Evolutionary conservation across 2,797 vertebrate genomes (phyloP).

Genomic region (Cottoperca gobio): DNA sequence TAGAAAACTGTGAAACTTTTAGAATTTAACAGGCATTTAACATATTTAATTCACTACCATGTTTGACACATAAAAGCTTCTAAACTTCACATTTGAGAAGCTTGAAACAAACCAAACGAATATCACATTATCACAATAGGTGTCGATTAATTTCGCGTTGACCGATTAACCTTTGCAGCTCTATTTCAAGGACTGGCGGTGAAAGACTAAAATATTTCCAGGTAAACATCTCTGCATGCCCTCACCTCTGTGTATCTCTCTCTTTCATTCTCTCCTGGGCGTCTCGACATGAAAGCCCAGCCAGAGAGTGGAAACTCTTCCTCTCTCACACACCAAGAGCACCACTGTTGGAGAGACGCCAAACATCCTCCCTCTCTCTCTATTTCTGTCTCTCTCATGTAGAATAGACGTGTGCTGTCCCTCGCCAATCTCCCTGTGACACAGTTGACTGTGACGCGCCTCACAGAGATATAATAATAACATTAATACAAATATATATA

Average conservation of each 20-base stretch:
- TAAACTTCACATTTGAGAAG: background rate
- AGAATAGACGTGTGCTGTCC: background rate
- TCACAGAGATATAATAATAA: conserved; percentile 1
- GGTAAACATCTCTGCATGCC: conserved; percentile 53
- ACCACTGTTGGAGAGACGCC: conserved; percentile 61
- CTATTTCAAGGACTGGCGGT: conserved; percentile 32
- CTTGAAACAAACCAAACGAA: background rate
- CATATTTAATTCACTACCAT: background rate
- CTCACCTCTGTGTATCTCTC: conserved; percentile 57
- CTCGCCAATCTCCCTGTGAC: conserved; percentile 19
- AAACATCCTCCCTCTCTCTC: conserved; percentile 29
- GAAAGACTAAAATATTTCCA: conserved; percentile 38
- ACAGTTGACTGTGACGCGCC: background rate
- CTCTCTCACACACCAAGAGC: conserved; percentile 72
- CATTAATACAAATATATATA: too few species aligned
- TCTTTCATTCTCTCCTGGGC: conserved; percentile 58
- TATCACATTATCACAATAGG: background rate
- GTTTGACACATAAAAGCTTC: background rate
- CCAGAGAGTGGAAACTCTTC: conserved; percentile 63
- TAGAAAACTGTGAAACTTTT: background rate
- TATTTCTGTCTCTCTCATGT: background rate
- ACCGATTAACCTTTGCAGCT: conserved; percentile 14
- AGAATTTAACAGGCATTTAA: background rate
- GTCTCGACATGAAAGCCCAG: conserved; percentile 67
- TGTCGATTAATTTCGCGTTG: background rate